A percentile compares a stretch with the other conserved stretches of the same genome.
These are phyloP conservation scores for Shargacucullia verbasci DNA, from an alignment of 2,888 invertebrate genomes.

Conservation along the genomic window DNA sequence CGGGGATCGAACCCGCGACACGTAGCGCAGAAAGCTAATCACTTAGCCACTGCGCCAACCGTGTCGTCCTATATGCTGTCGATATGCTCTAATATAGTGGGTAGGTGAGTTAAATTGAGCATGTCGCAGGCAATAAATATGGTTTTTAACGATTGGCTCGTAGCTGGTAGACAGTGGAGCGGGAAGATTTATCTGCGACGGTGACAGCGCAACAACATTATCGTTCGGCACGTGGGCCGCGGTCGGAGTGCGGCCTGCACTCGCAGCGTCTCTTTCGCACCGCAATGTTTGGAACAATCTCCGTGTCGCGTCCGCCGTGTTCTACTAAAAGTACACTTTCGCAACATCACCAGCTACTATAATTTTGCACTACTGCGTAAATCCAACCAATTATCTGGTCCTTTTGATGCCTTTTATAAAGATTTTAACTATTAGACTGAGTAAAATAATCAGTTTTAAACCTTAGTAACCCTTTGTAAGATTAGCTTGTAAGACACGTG, in stretches of 20 bases:
- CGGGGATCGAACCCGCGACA: too few relatives aligned
- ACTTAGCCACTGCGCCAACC: too few relatives aligned
- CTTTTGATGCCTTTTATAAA: conserved; percentile 15
- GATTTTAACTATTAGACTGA: conserved; percentile 5
- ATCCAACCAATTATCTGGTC: conserved; percentile 46
- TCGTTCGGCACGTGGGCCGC: conserved; percentile 69
- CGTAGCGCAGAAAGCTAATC: too few relatives aligned
- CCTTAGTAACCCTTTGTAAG: conserved; percentile 45
- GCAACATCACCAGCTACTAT: conserved; percentile 55
- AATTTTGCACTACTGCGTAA: conserved; percentile 55
- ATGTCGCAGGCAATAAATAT: conserved; percentile 59
- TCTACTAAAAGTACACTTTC: conserved; percentile 59
- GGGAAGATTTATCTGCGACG: conserved; percentile 67
- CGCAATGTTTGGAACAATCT: conserved; percentile 60
- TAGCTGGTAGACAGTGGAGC: conserved; percentile 59
- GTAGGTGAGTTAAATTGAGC: conserved; percentile 43
- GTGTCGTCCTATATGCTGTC: too few relatives aligned
- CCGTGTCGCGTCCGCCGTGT: conserved; percentile 54
- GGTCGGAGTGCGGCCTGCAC: conserved; percentile 44
- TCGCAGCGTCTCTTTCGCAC: conserved; percentile 65
- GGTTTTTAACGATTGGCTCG: conserved; percentile 66
- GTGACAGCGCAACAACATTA: conserved; percentile 74
- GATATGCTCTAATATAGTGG: conserved; percentile 42
- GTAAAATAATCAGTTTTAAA: conserved; percentile 44
- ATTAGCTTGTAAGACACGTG: conserved; percentile 48